Base-by-base conservation (phyloP, 2,888 invertebrate species). In the Cheilosia pagana region DNA sequence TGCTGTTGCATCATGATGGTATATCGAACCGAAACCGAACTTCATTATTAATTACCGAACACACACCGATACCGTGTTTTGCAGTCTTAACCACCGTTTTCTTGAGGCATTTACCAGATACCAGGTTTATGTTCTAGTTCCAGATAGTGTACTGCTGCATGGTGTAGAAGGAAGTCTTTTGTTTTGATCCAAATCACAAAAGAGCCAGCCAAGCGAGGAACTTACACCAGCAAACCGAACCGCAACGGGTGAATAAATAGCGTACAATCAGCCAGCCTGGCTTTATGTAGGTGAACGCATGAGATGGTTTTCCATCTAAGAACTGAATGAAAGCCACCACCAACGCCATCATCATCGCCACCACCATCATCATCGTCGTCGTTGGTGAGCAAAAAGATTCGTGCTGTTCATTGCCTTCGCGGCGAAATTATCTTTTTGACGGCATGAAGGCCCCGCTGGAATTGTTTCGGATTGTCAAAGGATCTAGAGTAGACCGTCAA, bases 1-100 rank as follows among this genome's bases (percentile, higher is more conserved):
- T 82, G 82, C 77, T 82, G 77, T 82, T 82, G 82, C 77, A 67
- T 25, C 41, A 76, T 50, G 19, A 71, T 65, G 62, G 52, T 81
- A 60, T 76, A 60, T 76, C 60, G 71, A 81, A 81, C 76, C 53
- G 52, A 65, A 45, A 39, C 31, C 71, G 60, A 71, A 53, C 53
- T 53, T 60, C 19, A 67, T 60, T 71, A 76, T 81, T 76, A 81
- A 81, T 76, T 81, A 67, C 57, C 75, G n/a, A 63, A 35, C 70
- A 65, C 45, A n/a, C n/a, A n/a, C n/a, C n/a, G 53, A 39, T n/a
- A 59, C 55, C 68, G 60, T 65, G 59, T 50, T 81, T 31, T 60
- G 25, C 65, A 43, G 57, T 59, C 25, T 62, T 67, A 45, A 5
- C 28, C 39, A 43, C 39, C 52, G 28, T 62, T 68, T 68, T 41